Conservation (phyloP, 2,888 invertebrate genomes). For the Neoascia interrupta region DNA sequence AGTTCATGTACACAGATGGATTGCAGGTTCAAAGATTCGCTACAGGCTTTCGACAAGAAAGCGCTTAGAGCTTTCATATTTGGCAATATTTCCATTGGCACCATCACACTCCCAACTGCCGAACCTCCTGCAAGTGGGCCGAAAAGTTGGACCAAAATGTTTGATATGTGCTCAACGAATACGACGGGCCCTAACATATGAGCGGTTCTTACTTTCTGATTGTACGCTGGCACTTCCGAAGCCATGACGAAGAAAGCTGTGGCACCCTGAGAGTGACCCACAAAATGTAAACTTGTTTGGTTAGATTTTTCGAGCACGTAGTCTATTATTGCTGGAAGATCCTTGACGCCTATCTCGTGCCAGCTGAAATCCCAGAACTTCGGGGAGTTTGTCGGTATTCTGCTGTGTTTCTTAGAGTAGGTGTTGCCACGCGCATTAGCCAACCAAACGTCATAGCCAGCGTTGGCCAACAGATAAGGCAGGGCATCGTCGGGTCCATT, state of each 20-base stretch:
- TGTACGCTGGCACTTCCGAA: constrained; percentile 84
- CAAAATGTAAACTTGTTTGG: constrained; percentile 84
- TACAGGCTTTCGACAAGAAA: too few species aligned
- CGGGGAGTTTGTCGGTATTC: constrained; percentile 80
- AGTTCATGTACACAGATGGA: too few species aligned
- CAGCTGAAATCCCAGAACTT: constrained; percentile 85
- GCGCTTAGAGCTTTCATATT: too few species aligned
- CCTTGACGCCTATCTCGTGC: constrained; percentile 86
- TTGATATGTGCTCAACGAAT: constrained; percentile 80
- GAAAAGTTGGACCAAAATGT: constrained; percentile 79
- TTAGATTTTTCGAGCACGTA: constrained; percentile 83
- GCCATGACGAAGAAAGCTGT: constrained; percentile 88
- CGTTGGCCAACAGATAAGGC: constrained; percentile 54
- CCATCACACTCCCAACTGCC: too few species aligned
- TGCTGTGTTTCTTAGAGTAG: constrained; percentile 81
- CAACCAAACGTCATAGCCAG: constrained; percentile 85
- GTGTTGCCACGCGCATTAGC: constrained; percentile 91
- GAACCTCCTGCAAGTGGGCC: constrained; percentile 79
- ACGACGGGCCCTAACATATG: constrained; percentile 87
- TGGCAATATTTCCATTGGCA: too few species aligned
- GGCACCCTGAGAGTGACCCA: constrained; percentile 85
- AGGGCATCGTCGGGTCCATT: constrained; percentile 84
- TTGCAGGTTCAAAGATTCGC: too few species aligned
- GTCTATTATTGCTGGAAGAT: constrained; percentile 91
- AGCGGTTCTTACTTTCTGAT: constrained; percentile 84